Evolutionary conservation across 2,113 vertebrate genomes (phyloP), one percentile per base, ranked within the genome.

Genomic region (Oryzias melastigma): DNA sequence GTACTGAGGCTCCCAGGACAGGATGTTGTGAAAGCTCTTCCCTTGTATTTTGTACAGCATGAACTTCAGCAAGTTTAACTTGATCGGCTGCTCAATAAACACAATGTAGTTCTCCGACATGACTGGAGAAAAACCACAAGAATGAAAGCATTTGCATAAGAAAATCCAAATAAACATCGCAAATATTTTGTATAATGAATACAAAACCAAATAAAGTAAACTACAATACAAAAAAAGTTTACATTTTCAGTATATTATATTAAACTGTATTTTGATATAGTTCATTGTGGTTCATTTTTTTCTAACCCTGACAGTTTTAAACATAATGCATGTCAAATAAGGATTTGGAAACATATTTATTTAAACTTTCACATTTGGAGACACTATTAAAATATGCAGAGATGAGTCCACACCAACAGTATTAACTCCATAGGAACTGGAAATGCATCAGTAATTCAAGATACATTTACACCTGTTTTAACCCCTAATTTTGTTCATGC

Each of bases 101-200:
- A 98, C 84, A 2, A 98, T 87, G 42, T 95, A 97, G 86, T 98
- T 98, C 72, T 92, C 90, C 4, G 95, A 95, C 95, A 98, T 98
- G 56, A 94, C 96, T 98, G 75, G 14, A 85, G 40, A 67, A 25
- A 1, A 45, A 53, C 1, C 15, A 45, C 27, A 70, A 67, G n/a
- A 63, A 40, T 62, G 10, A 64, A 4, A 52, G 18, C 17, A 8
- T 16, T 24, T 14, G 5, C 17, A 35, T 62, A 42, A 24, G 27
- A 57, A 54, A 7, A 52, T 24, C 15, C n/a, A 27, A 22, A 18
- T 8, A 17, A 47, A 47, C 45, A 19, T 3, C 3, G 5, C 1
- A 47, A 47, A 47, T 35, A 8, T 1, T 35, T 35, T 35, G 8
- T 17, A 17, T 44, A 5, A 43, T 5, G 17, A 44, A 44, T 3